These are phyloP conservation scores for Trididemnum clinides DNA, from an alignment of 23 tunicate species.

Conservation along the genomic window DNA sequence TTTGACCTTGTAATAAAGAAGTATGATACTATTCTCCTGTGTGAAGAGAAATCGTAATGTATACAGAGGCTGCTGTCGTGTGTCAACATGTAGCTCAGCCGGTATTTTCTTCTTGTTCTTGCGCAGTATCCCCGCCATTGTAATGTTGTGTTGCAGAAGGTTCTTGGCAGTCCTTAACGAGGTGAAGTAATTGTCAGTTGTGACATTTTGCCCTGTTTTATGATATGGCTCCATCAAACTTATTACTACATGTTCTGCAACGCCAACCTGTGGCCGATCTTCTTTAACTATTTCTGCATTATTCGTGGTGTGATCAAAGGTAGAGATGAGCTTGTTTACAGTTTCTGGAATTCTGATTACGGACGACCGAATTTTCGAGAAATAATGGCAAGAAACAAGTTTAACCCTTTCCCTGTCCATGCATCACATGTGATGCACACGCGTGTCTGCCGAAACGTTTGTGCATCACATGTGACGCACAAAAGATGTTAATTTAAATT, in stretches of 20 bases:
- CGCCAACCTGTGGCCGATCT: conserved; percentile 19
- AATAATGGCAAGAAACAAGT: conserved; percentile 24
- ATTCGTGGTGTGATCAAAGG: conserved; percentile 39
- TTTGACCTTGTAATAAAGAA: conserved; percentile 4
- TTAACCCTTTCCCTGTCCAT: too few species aligned
- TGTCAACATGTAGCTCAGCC: not conserved
- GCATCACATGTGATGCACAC: too few species aligned
- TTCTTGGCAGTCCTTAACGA: not conserved
- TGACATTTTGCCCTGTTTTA: conserved; percentile 19
- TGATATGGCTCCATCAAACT: conserved; percentile 25
- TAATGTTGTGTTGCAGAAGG: conserved; percentile 7
- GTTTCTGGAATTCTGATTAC: conserved; percentile 24
- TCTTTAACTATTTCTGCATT: conserved; percentile 16
- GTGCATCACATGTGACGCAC: too few species aligned
- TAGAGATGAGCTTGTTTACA: conserved; percentile 26
- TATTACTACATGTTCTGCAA: conserved; percentile 7
- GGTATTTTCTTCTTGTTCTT: conserved; percentile 13
- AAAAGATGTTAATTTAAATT: too few species aligned
- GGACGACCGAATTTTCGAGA: conserved; percentile 11
- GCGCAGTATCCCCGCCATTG: conserved; percentile 23
- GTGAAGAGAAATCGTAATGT: conserved; percentile 1
- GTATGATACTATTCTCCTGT: not conserved
- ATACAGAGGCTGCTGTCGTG: conserved; percentile 2
- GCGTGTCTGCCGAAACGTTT: too few species aligned
- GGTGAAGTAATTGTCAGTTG: conserved; percentile 10